Base-by-base conservation (phyloP, 2,797 vertebrate genomes). In the Myoxocephalus aenaeus region DNA sequence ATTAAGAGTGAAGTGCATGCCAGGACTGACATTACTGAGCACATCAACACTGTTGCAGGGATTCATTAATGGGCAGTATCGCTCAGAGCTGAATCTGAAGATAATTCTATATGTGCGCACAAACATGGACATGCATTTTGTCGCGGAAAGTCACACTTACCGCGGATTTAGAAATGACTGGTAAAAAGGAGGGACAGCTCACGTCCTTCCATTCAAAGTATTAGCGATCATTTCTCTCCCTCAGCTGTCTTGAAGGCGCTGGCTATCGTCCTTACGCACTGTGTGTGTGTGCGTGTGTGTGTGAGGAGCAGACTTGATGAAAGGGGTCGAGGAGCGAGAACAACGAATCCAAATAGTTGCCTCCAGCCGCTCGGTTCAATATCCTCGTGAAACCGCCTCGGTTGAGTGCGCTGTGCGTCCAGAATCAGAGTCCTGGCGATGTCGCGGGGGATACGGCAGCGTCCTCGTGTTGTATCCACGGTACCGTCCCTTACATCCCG, bases 391-490 rank as follows among this genome's bases (percentile, higher is more conserved):
- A 70, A 82, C 54, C 75, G 79, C 74, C 34, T 79, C 65, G 77
- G 63, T 75, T 29, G 15, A 29, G 78, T 70, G 29, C 57, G 82
- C 77, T 18, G 74, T 42, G 80, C 67, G 85, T 84, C 85, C 86
- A 70, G 40, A 81, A 88, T 92, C 92, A 62, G 77, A 70, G 79
- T 74, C 74, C 75, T 6, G 86, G 69, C 61, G 77, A 70, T 83
- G 87, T 75, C 66, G n/a, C 58, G 46, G 64, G 58, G 57, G 74
- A 77, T 78, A 76, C 78, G n/a, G 90, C 80, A 70, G 89, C 79
- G 73, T 90, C 86, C 90, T 83, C 75, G 87, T 74, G 88, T 73
- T 86, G 91, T 92, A 93, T 94, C 92, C 93, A 90, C 90, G 86
- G 85, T 63, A 27, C 86, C 82, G 87, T 87, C 83, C 83, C 80